Conservation (phyloP, 35 echinoderm and acorn worm genomes). For the Nesometra sesokonis region DNA sequence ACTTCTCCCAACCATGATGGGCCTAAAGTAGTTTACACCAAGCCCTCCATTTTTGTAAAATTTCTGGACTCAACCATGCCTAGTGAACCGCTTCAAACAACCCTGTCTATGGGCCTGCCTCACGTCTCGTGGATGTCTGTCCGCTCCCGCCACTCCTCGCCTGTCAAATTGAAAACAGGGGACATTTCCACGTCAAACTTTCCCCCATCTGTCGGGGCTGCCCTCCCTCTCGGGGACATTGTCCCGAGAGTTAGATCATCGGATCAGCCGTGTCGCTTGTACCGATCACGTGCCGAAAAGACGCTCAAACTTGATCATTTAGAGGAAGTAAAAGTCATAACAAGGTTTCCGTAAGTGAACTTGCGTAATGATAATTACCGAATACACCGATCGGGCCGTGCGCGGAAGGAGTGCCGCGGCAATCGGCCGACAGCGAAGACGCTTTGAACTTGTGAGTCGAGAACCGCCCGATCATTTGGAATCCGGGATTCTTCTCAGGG, state of each 20-base stretch:
- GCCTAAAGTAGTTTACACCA: too few species aligned
- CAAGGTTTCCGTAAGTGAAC: slow-evolving; percentile 96
- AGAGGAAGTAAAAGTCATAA: slow-evolving; percentile 97
- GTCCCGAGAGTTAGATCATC: slow-evolving; percentile 87
- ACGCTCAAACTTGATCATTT: slow-evolving; percentile 95
- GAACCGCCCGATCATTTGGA: background rate
- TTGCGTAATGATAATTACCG: slow-evolving; percentile 81
- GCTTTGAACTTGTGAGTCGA: background rate
- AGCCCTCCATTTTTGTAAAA: too few species aligned
- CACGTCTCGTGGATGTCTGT: too few species aligned
- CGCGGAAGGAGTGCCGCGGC: background rate
- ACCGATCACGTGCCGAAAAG: slow-evolving; percentile 51
- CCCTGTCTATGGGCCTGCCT: too few species aligned
- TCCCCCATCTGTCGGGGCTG: too few species aligned
- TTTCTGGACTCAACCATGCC: too few species aligned
- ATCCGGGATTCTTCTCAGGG: background rate
- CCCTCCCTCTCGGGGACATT: too few species aligned
- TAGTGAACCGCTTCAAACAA: too few species aligned
- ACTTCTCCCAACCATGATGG: too few species aligned
- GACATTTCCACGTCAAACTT: too few species aligned
- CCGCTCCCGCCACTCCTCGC: slow-evolving; percentile 83
- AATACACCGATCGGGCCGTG: background rate
- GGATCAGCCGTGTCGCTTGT: slow-evolving; percentile 49
- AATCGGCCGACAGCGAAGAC: background rate
- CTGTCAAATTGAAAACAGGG: too few species aligned